These are phyloP conservation scores for Ascaphus truei DNA, from an alignment of 2,113 vertebrate genomes.

Conservation along the genomic window DNA sequence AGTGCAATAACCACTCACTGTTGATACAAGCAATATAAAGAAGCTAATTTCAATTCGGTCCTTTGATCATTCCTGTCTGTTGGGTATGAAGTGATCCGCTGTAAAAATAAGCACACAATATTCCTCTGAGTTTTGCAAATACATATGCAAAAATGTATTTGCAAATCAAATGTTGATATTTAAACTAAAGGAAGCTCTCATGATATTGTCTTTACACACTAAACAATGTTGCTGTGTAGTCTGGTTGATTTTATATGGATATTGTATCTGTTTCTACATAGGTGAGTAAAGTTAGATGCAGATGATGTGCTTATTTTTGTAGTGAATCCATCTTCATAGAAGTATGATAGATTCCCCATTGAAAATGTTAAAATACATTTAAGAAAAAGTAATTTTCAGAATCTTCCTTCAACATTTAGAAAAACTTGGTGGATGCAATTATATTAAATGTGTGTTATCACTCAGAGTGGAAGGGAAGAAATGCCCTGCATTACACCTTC, in stretches of 20 bases:
- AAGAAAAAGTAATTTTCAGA: background rate
- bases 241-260: background rate
- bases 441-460: no score
- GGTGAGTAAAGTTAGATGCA: no score
- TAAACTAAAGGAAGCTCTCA: no score
- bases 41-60: background rate
- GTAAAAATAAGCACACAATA: background rate
- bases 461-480: no score
- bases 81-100: background rate
- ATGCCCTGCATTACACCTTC: no score
- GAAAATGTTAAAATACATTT: no score
- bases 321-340: background rate
- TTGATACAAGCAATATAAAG: background rate
- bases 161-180: no score
- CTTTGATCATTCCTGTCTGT: background rate
- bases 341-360: no score
- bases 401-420: background rate
- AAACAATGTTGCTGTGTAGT: background rate
- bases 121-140: background rate
- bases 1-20: no score
- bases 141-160: background rate
- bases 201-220: no score
- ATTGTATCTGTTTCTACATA: background rate
- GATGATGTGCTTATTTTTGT: background rate
- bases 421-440: no score